phyloP scores from a whole-genome alignment of 2,797 vertebrate genomes.

The Prionace glauca region DNA sequence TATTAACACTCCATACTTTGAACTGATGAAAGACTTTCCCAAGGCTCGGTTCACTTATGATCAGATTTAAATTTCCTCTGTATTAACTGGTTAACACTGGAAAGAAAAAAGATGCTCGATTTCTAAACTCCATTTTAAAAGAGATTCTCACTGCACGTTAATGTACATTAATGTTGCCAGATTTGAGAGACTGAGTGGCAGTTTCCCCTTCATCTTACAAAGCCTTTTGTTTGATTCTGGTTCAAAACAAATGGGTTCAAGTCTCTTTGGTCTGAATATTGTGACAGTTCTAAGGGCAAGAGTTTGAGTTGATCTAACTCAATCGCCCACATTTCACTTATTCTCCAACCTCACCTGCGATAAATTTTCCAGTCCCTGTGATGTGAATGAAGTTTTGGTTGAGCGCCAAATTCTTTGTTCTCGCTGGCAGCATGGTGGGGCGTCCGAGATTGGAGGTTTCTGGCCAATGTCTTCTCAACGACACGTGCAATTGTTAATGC shows the following conservation, averaged over 20 bases:
- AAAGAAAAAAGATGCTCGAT: background rate
- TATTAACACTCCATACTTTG: background rate
- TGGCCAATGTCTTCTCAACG: background rate
- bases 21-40: no score
- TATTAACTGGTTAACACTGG: background rate
- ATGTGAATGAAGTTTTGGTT: no score
- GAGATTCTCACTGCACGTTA: background rate
- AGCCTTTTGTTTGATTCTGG: background rate
- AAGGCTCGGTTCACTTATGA: background rate
- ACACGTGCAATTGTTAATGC: background rate
- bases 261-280: background rate
- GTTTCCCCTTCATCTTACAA: background rate
- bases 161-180: background rate
- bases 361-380: no score
- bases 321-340: no score
- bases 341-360: no score
- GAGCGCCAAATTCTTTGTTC: no score
- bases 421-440: no score
- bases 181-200: background rate
- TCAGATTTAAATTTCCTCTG: background rate
- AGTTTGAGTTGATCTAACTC: background rate
- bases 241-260: background rate
- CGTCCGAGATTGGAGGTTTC: no score
- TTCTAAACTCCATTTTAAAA: background rate
- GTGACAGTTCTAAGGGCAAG: background rate